Conservation (phyloP, 2,888 invertebrate genomes). For the Andrena camellia region DNA sequence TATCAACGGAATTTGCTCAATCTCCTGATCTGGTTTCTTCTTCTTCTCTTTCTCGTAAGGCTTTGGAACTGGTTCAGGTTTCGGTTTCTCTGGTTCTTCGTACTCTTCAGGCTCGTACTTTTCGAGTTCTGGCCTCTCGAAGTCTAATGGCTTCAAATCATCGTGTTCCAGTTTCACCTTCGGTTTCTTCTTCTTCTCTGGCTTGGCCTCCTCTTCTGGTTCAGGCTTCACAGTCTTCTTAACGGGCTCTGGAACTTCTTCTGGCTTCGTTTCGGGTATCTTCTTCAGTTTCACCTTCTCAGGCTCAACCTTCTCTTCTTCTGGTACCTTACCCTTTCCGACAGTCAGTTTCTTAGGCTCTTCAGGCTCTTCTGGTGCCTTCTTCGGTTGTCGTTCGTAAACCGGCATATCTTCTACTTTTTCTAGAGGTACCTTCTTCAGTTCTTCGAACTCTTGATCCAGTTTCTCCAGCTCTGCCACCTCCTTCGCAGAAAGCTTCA, state of each 20-base stretch:
- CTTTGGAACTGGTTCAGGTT: slow-evolving; percentile 77
- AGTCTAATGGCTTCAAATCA: slow-evolving; percentile 79
- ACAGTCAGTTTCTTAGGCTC: slow-evolving; percentile 79
- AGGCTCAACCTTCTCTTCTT: slow-evolving; percentile 75
- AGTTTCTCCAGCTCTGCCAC: slow-evolving; percentile 87
- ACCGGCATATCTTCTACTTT: slow-evolving; percentile 81
- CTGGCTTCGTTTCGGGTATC: slow-evolving; percentile 78
- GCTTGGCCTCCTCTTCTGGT: slow-evolving; percentile 72
- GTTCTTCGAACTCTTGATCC: slow-evolving; percentile 86
- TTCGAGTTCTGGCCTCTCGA: slow-evolving; percentile 82
- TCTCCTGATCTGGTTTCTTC: slow-evolving; percentile 80
- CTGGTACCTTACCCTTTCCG: slow-evolving; percentile 80
- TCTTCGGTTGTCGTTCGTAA: slow-evolving; percentile 82
- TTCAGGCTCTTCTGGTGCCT: slow-evolving; percentile 78
- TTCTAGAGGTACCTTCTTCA: slow-evolving; percentile 83
- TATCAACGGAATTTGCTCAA: slow-evolving; percentile 80
- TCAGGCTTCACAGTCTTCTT: slow-evolving; percentile 75
- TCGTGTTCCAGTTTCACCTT: slow-evolving; percentile 77
- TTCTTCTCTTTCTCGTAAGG: slow-evolving; percentile 77
- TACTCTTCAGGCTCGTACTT: slow-evolving; percentile 77
- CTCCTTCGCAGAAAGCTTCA: slow-evolving; percentile 87
- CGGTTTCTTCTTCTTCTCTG: slow-evolving; percentile 71
- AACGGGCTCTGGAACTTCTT: slow-evolving; percentile 78
- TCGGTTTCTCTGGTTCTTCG: slow-evolving; percentile 80
- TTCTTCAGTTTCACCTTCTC: slow-evolving; percentile 83